These are phyloP conservation scores for Myiozetetes cayanensis DNA, from an alignment of 2,113 vertebrate species.

Conservation along the genomic window DNA sequence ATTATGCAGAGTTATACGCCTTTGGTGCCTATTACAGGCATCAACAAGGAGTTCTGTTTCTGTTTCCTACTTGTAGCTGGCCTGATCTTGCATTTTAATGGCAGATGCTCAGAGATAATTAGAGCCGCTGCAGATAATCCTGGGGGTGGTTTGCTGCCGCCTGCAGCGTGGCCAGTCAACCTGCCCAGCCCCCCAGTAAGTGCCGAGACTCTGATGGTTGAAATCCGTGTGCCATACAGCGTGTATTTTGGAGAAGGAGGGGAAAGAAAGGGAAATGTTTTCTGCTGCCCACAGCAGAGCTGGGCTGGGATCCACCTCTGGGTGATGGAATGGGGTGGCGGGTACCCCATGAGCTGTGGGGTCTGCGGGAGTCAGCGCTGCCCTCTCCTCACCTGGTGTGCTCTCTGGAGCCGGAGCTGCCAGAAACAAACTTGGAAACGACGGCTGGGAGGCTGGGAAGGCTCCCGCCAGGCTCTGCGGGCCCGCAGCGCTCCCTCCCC, in stretches of 20 bases:
- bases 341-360: background rate
- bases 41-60: constrained; percentile 22
- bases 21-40: constrained; percentile 35
- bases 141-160: background rate
- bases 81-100: constrained; percentile 21
- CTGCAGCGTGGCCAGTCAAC: background rate
- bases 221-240: background rate
- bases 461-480: background rate
- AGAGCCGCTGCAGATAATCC: background rate
- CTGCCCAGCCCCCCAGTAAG: background rate
- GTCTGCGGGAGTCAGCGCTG: rapidly evolving
- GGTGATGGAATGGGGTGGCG: rapidly evolving
- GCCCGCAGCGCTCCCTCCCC: background rate
- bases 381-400: background rate
- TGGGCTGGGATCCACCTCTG: background rate
- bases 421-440: background rate
- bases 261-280: background rate
- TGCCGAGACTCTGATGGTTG: background rate
- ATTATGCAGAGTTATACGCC: constrained; percentile 33
- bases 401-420: background rate
- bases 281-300: background rate
- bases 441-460: background rate
- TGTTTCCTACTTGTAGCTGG: constrained; percentile 52
- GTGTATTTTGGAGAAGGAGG: background rate
- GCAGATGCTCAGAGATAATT: constrained; percentile 50